Conservation (phyloP, 2,113 vertebrate species). For the Jaculus jaculus region DNA sequence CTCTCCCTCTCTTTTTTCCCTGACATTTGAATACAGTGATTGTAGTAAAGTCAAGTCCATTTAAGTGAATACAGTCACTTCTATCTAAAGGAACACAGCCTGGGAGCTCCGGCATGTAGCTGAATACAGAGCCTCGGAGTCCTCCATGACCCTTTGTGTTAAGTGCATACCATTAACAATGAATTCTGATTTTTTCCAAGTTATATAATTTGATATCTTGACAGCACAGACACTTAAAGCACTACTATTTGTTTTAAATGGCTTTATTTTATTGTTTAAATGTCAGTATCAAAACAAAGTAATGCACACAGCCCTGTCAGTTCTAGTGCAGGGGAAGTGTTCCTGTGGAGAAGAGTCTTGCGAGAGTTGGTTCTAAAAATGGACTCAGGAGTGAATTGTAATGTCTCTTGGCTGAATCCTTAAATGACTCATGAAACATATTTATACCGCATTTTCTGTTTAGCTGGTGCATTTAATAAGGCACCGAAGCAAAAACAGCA, state of each 20-base stretch:
- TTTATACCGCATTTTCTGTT: slow-evolving; percentile 81
- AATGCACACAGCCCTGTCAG: slow-evolving; percentile 85
- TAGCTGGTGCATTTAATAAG: slow-evolving; percentile 78
- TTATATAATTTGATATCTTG: slow-evolving; percentile 89
- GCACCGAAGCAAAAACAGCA: slow-evolving; percentile 71
- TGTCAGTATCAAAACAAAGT: slow-evolving; percentile 89
- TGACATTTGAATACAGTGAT: slow-evolving; percentile 92
- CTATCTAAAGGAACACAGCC: slow-evolving; percentile 85
- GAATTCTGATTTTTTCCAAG: slow-evolving; percentile 88
- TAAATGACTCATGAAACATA: slow-evolving; percentile 85
- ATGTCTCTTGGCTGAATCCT: slow-evolving; percentile 79
- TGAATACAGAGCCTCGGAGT: slow-evolving; percentile 83
- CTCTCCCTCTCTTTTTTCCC: slow-evolving; percentile 76
- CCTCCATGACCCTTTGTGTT: slow-evolving; percentile 86
- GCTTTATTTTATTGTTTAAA: slow-evolving; percentile 91
- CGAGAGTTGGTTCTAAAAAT: slow-evolving; percentile 86
- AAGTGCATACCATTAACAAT: slow-evolving; percentile 90
- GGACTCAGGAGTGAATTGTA: slow-evolving; percentile 83
- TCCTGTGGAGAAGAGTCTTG: slow-evolving; percentile 72
- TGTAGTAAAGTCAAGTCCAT: slow-evolving; percentile 89
- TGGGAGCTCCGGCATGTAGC: slow-evolving; percentile 82
- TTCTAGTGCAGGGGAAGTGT: slow-evolving; percentile 71
- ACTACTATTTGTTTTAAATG: slow-evolving; percentile 89
- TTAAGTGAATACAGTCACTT: slow-evolving; percentile 88
- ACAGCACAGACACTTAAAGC: slow-evolving; percentile 88